Evolutionary conservation across 1,140 invertebrate species (phyloP), one percentile per base, ranked within the genome.

Genomic region (Zelostemma sp.): DNA sequence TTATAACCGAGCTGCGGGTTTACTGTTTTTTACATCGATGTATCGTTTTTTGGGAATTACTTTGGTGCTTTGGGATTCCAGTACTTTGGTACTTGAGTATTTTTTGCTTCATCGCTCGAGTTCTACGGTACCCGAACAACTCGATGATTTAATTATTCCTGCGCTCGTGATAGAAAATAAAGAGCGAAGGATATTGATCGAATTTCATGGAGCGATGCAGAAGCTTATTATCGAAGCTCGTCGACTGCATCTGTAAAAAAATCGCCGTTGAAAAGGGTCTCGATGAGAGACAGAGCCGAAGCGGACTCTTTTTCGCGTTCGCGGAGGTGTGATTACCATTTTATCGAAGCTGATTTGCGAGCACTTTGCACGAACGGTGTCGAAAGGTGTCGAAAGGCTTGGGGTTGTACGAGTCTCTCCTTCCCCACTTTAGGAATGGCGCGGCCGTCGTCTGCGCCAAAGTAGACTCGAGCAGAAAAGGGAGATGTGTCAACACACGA

Each of bases 281-380:
- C 55, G 63, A 53, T 60, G 46, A 53, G 41, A 28, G 25, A 31
- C 47, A 43, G 25, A 35, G 14, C n/a, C 47, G 25, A 49, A 38
- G 38, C 16, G 41, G 40, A 14, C 46, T 21, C 40, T 49, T 68
- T 60, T n/a, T n/a, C n/a, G n/a, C 60, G 68, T 63, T 50, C 62
- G 43, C 57, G 41, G 59, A 59, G 66, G 59, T 60, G 73, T 79
- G 79, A 82, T 82, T 82, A 82, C 75, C 80, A 81, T 82, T 82
- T 81, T 81, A 82, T 80, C 77, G 80, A 67, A 72, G 68, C 73
- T 82, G 80, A 81, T 81, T 82, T 82, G 77, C 76, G 78, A 80
- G 76, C 78, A 78, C 76, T 78, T 75, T 75, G 67, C 75, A 77
- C 70, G 77, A 80, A 79, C 61, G 50, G 47, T 48, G 63, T 55